A percentile compares a stretch with the other conserved stretches of the same genome.
These are phyloP conservation scores for Leptobrachium leishanense DNA, from an alignment of 2,113 vertebrate genomes.

Conservation along the genomic window DNA sequence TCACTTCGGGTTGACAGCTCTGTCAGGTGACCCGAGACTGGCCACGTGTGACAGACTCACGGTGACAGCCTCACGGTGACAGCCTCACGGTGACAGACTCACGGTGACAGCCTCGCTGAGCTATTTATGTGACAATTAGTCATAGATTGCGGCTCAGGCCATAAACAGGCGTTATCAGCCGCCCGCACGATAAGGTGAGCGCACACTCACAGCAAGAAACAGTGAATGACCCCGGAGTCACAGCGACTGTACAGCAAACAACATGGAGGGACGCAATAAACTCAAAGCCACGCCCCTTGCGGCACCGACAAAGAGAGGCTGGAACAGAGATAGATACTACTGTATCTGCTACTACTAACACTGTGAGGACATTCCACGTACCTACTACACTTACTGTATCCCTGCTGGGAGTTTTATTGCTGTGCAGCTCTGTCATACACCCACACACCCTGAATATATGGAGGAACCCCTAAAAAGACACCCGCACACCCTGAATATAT, in stretches of 20 bases:
- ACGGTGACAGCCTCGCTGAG: not conserved
- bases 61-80: too few species aligned
- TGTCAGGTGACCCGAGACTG: too few species aligned
- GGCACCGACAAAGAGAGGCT: not conserved
- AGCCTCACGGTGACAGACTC: not conserved
- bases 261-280: not conserved
- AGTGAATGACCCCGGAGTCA: conserved; percentile 24
- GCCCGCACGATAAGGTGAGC: not conserved
- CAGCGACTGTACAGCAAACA: not conserved
- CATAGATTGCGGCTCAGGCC: not conserved
- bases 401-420: too few species aligned
- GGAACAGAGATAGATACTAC: not conserved
- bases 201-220: not conserved
- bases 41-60: too few species aligned
- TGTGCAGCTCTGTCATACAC: too few species aligned
- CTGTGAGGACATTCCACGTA: not conserved
- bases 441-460: too few species aligned
- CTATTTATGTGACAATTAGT: not conserved
- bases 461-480: too few species aligned
- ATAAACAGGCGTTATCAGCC: conserved; percentile 29
- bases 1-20: too few species aligned
- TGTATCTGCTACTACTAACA: not conserved
- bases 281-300: not conserved
- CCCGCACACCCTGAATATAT: too few species aligned
- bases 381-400: not conserved